Evolutionary conservation across 2,797 vertebrate species (phyloP), one percentile per base, ranked within the genome.

Genomic region (Arnoldichthys spilopterus): DNA sequence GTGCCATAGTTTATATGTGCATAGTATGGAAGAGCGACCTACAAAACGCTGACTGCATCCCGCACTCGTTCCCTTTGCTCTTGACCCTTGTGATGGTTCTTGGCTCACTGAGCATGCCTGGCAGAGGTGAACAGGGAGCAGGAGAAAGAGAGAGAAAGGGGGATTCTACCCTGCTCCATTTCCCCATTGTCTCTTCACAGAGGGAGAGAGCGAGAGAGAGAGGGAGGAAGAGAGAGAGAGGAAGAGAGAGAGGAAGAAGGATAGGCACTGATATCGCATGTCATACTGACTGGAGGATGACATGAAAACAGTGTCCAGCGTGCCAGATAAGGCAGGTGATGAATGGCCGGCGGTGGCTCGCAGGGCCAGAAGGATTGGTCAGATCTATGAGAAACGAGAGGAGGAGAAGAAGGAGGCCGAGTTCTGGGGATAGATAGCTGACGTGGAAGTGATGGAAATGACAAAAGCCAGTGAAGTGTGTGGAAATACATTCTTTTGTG

Each of bases 281-380:
- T 94, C 94, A 91, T 90, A 84, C 89, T 91, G 92, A 93, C 93
- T 91, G 90, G 91, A 90, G 76, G 24, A 88, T 93, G 90, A 93
- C 92, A 92, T 93, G 91, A 94, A 94, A 92, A 82, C 93, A 92
- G 92, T 91, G 93, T 94, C 92, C 93, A 92, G 89, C 69, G 67
- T 76, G 34, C 43, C 30, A 80, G 73, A 85, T 58, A 73, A 81
- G 76, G 45, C 56, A 71, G 32, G 56, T 76, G 79, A 66, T 58
- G 78, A 83, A 87, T 84, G 69, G 79, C 75, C 72, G 34, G 74
- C 64, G 61, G 76, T 62, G 6, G 76, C 54, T 77, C 15, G 45
- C 78, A 18, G 47, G 75, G 58, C 47, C 81, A 86, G 80, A 77
- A 74, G 73, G 59, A 76, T 51, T 45, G 16, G 18, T 72, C 58